phyloP scores from a whole-genome alignment of 1,140 invertebrate species.

The Arctopsyche grandis region DNA sequence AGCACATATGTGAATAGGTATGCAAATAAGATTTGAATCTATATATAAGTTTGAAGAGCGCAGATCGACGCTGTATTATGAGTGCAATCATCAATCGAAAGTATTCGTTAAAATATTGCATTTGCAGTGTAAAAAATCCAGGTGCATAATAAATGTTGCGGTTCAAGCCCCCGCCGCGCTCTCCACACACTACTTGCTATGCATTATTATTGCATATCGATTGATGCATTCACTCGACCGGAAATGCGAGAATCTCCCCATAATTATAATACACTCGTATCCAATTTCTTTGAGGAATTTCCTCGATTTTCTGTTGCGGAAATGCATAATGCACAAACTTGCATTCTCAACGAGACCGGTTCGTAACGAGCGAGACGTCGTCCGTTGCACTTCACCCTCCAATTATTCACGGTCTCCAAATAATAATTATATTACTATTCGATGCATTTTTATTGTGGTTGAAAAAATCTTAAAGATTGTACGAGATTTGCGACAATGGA shows the following conservation, averaged over 20 bases:
- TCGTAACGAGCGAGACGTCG: too few relatives aligned
- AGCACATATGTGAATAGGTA: too few relatives aligned
- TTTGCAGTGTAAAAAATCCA: not conserved
- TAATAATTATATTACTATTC: not conserved
- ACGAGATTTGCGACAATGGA: not conserved
- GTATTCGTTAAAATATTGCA: constrained; percentile 10
- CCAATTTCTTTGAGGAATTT: constrained; percentile 6
- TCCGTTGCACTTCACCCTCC: constrained; percentile 1
- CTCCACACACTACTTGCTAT: not conserved
- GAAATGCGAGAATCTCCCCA: constrained; percentile 12
- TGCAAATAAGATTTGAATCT: too few relatives aligned
- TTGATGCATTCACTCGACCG: constrained; percentile 3
- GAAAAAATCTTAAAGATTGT: not conserved
- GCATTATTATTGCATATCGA: constrained; percentile 11
- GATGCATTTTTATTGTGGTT: not conserved
- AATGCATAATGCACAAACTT: not conserved
- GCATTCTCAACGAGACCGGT: too few relatives aligned
- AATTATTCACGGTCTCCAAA: not conserved
- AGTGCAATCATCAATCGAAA: not conserved
- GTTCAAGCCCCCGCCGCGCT: not conserved
- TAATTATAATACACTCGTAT: not conserved
- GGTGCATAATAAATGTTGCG: constrained; percentile 2
- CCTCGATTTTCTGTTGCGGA: not conserved
- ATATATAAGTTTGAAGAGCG: not conserved
- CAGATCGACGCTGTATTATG: too few relatives aligned